A percentile compares a stretch with the other conserved stretches of the same genome.
Conservation (phyloP, 2,113 vertebrate species). For the Mastomys natalensis region DNA sequence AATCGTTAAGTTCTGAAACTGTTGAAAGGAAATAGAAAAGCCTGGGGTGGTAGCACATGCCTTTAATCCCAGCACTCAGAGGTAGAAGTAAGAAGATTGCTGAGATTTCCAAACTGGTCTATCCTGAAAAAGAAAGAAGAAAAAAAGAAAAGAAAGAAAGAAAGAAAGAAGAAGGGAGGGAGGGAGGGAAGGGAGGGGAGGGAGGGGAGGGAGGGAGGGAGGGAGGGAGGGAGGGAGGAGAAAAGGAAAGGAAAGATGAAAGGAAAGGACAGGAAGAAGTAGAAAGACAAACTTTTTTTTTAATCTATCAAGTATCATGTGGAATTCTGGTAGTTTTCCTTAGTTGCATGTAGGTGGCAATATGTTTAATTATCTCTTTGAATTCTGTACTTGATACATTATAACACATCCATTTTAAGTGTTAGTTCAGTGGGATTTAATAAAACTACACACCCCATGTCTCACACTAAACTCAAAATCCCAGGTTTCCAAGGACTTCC, state of each 20-base stretch:
- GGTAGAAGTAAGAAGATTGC: neutral
- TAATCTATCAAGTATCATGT: neutral
- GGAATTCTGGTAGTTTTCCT: neutral
- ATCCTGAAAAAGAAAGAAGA: no score
- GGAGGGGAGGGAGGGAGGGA: neutral
- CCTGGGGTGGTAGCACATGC: neutral
- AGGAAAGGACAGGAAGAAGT: neutral
- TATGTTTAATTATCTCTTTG: neutral
- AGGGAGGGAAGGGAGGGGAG: rapidly evolving
- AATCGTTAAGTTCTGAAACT: neutral
- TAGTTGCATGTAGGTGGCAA: neutral
- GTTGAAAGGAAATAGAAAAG: neutral
- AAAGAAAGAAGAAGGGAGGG: no score
- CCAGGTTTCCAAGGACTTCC: neutral
- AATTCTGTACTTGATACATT: neutral
- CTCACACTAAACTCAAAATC: neutral
- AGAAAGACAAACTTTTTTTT: neutral
- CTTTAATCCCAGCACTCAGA: neutral
- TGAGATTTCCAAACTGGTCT: neutral
- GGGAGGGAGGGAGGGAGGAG: no score
- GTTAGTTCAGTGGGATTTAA: neutral
- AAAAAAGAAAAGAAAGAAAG: neutral
- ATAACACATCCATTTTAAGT: neutral
- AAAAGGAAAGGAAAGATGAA: neutral
- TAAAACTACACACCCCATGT: neutral